These are phyloP conservation scores for Trissonchulus latispiculum DNA, from an alignment of 2,888 invertebrate genomes.

Conservation along the genomic window DNA sequence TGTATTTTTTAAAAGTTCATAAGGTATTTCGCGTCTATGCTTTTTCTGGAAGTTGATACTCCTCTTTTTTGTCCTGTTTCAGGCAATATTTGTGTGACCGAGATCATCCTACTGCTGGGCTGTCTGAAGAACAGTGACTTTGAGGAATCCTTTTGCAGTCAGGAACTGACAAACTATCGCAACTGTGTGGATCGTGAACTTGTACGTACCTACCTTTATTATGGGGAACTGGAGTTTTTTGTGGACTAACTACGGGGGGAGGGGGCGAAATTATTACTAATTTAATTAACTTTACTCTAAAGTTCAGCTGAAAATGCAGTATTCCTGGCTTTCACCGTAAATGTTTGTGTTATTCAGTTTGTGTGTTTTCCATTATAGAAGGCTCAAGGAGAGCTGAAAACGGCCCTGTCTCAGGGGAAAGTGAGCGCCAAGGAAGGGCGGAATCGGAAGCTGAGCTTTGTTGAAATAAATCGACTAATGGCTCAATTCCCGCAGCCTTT, in stretches of 20 bases:
- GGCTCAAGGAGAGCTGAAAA: background rate
- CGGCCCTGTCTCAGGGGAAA: background rate
- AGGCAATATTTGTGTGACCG: conserved; percentile 9
- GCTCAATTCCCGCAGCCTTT: background rate
- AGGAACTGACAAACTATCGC: background rate
- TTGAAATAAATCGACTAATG: background rate
- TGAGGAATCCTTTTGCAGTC: conserved; percentile 8
- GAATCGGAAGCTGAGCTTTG: background rate
- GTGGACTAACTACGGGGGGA: too few species aligned
- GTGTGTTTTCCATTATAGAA: background rate
- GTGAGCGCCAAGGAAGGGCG: background rate
- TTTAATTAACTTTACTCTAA: too few species aligned
- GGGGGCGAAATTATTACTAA: too few species aligned
- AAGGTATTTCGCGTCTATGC: too few species aligned
- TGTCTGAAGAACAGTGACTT: conserved; percentile 12
- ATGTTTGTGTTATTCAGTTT: background rate
- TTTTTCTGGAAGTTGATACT: too few species aligned
- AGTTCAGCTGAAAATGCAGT: too few species aligned
- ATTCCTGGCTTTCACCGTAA: background rate
- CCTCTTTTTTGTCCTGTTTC: too few species aligned
- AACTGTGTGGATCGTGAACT: conserved; percentile 15
- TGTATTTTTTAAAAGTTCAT: too few species aligned
- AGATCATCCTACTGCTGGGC: conserved; percentile 2
- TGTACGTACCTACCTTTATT: background rate
- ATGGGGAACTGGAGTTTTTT: too few species aligned